Conservation (phyloP, 1,140 invertebrate species). For the Heterodera carotae region DNA sequence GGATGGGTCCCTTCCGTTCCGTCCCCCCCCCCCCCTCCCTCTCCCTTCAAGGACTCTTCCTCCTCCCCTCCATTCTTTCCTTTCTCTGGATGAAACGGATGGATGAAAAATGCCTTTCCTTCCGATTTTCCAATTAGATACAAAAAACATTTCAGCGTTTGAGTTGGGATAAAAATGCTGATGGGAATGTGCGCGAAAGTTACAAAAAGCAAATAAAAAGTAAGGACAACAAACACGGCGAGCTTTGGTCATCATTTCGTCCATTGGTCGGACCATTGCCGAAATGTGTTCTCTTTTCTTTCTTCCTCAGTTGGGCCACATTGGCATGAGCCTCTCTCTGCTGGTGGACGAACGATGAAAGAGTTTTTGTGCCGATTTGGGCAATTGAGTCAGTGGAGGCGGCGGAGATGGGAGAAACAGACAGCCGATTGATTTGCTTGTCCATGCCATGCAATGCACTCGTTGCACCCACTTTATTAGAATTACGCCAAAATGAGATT, state of each 20-base stretch:
- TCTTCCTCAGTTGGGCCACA: neutral
- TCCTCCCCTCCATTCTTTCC: too few species aligned
- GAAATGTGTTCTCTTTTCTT: neutral
- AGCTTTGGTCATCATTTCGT: neutral
- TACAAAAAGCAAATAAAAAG: neutral
- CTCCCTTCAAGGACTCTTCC: neutral
- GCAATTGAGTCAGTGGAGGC: neutral
- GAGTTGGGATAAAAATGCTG: neutral
- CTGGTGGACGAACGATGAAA: neutral
- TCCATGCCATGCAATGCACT: neutral
- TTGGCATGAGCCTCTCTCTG: neutral
- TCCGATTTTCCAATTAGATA: slow-evolving; percentile 11
- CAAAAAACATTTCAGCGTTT: slow-evolving; percentile 11
- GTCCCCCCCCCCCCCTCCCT: too few species aligned
- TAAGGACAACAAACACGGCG: neutral
- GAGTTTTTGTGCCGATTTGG: slow-evolving; percentile 11
- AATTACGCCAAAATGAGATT: slow-evolving; percentile 8
- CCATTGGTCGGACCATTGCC: too few species aligned
- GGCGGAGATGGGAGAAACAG: neutral
- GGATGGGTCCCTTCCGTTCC: neutral
- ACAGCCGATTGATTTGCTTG: neutral
- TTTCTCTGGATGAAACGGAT: slow-evolving; percentile 1
- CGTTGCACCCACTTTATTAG: slow-evolving; percentile 8
- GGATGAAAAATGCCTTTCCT: slow-evolving; percentile 11
- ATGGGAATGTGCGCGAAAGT: neutral